Percentiles rank a stretch among this genome's conserved stretches.
phyloP scores from a whole-genome alignment of 1,140 invertebrate genomes.

The Magallana angulata region DNA sequence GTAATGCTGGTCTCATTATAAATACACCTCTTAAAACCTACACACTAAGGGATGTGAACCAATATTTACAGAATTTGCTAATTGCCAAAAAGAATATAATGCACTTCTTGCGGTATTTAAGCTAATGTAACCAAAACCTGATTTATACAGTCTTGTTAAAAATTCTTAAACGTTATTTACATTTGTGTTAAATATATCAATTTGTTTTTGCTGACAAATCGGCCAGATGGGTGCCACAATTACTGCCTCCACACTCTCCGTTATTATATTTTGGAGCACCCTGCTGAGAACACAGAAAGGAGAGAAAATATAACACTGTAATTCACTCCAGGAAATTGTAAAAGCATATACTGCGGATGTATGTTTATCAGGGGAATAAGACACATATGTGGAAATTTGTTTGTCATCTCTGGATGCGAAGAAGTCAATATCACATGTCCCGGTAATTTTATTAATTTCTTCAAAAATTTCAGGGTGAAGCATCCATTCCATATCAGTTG shows the following conservation, averaged over 20 bases:
- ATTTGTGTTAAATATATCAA: constrained; percentile 39
- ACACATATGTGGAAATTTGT: background rate
- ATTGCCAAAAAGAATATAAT: background rate
- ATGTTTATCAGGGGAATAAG: background rate
- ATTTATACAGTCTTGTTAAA: constrained; percentile 28
- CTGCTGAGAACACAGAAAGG: background rate
- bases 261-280: no score
- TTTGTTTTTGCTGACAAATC: constrained; percentile 25
- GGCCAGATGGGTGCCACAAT: constrained; percentile 46
- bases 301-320: background rate
- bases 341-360: background rate
- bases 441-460: no score
- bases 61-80: background rate
- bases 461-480: no score
- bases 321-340: background rate
- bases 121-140: constrained; percentile 42
- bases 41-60: background rate
- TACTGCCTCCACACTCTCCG: background rate
- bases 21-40: constrained; percentile 44
- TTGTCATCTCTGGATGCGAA: background rate
- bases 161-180: constrained; percentile 19
- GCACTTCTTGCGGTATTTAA: constrained; percentile 45
- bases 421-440: background rate
- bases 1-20: constrained; percentile 37
- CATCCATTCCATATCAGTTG: background rate